Conservation (phyloP, 2,888 invertebrate species). For the Stenoptilia bipunctidactyla region DNA sequence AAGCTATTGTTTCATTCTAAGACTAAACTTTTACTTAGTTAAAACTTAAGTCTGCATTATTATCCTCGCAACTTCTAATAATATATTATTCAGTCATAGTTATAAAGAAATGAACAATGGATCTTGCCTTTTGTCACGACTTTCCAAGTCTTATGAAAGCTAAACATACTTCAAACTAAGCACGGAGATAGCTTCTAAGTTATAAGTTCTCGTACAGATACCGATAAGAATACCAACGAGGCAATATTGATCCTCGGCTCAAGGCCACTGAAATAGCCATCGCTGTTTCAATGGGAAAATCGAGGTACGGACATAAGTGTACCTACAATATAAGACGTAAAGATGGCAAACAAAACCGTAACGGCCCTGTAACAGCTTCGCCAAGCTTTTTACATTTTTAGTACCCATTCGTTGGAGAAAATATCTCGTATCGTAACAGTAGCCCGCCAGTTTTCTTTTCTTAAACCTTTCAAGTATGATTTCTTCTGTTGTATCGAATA, state of each 20-base stretch:
- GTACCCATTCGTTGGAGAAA: conserved; percentile 49
- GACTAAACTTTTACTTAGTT: too few species aligned
- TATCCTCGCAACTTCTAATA: too few species aligned
- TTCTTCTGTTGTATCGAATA: background rate
- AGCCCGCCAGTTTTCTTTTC: conserved; percentile 21
- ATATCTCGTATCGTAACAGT: conserved; percentile 59
- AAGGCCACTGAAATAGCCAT: background rate
- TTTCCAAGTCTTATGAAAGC: too few species aligned
- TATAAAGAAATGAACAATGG: too few species aligned
- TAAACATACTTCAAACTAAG: too few species aligned
- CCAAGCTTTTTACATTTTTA: conserved; percentile 55
- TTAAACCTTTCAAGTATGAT: background rate
- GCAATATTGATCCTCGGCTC: background rate
- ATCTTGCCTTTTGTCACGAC: too few species aligned
- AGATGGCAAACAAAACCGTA: background rate
- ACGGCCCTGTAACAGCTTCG: conserved; percentile 13
- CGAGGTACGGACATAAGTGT: background rate
- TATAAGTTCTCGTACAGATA: background rate
- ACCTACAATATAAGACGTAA: background rate
- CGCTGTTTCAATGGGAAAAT: background rate
- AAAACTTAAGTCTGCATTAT: too few species aligned
- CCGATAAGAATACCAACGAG: background rate
- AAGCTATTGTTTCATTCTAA: too few species aligned
- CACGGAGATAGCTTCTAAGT: too few species aligned
- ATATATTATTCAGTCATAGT: too few species aligned